These are phyloP conservation scores for Diaphora mendica DNA, from an alignment of 2,888 invertebrate species.

Conservation along the genomic window DNA sequence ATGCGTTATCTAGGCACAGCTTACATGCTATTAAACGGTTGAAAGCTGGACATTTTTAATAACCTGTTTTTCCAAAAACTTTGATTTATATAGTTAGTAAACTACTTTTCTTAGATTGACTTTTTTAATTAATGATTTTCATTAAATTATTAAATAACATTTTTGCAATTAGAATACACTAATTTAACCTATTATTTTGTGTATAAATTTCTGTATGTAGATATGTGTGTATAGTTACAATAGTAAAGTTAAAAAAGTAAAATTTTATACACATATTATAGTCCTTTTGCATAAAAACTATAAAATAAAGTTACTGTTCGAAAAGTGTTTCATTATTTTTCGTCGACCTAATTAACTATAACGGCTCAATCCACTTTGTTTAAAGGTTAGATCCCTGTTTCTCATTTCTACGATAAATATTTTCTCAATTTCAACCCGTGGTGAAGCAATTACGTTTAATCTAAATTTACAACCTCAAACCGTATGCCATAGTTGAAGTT, in stretches of 20 bases:
- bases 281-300: background rate
- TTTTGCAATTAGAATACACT: too few relatives aligned
- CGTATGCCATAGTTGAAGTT: slow-evolving; percentile 35
- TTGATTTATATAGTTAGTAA: too few relatives aligned
- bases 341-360: slow-evolving; percentile 48
- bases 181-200: background rate
- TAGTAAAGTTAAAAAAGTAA: background rate
- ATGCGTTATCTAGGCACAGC: background rate
- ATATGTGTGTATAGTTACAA: background rate
- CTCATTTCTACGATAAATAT: slow-evolving; percentile 63
- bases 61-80: too few relatives aligned
- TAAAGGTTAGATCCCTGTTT: slow-evolving; percentile 52
- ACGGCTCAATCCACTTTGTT: slow-evolving; percentile 54
- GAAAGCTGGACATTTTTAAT: too few relatives aligned
- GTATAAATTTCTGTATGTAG: background rate
- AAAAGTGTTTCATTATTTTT: slow-evolving; percentile 5
- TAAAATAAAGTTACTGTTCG: background rate
- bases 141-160: too few relatives aligned
- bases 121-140: too few relatives aligned
- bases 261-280: background rate
- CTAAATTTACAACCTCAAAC: slow-evolving; percentile 52
- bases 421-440: slow-evolving; percentile 59
- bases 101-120: too few relatives aligned
- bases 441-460: slow-evolving; percentile 59
- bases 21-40: background rate